phyloP scores from a whole-genome alignment of 2,113 vertebrate species.

The Speoplatyrhinus poulsoni region DNA sequence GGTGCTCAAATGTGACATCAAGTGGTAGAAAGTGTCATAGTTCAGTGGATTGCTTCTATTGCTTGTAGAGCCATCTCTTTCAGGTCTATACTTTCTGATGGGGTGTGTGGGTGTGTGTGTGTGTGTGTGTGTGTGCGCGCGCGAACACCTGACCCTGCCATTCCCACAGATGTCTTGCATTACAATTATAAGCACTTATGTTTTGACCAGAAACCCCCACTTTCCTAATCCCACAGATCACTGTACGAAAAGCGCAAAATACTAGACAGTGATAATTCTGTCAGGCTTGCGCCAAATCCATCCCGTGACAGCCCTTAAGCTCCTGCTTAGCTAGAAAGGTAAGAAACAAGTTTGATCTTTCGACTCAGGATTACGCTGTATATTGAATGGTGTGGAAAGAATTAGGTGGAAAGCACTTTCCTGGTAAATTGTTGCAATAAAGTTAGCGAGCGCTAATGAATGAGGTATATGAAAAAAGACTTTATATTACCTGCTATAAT shows the following conservation, averaged over 20 bases:
- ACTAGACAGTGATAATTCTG: conserved; percentile 22
- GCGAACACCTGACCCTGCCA: background rate
- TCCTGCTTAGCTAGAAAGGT: conserved; percentile 49
- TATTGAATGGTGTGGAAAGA: conserved; percentile 9
- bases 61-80: background rate
- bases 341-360: conserved; percentile 63
- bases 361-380: conserved; percentile 52
- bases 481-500: no score
- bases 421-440: conserved; percentile 2
- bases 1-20: no score
- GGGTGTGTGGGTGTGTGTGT: background rate
- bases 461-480: no score
- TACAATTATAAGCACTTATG: conserved; percentile 42
- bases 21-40: no score
- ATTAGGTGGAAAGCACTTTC: conserved; percentile 9
- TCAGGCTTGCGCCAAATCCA: conserved; percentile 45
- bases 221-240: background rate
- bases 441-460: no score
- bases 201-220: conserved; percentile 32
- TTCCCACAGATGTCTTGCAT: conserved; percentile 36
- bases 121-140: background rate
- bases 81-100: conserved; percentile 1
- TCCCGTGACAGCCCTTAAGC: conserved; percentile 53
- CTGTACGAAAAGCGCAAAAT: background rate
- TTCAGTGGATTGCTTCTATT: no score